Conservation (phyloP, 30 jellyfish, hydroid and myxozoan species). For the Aurelia sp. region DNA sequence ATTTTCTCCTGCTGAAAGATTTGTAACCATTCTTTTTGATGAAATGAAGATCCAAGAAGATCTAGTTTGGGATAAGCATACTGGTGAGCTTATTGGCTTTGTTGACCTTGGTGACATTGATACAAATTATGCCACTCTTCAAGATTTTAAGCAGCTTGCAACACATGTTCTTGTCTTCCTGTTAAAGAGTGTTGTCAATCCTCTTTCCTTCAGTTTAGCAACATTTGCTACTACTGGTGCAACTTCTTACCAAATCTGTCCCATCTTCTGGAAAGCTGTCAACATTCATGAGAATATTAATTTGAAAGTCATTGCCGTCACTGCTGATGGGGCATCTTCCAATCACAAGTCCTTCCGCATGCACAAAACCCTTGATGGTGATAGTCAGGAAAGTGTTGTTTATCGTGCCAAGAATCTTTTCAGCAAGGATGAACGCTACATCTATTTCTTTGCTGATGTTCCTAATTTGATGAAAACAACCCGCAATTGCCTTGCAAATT, state of each 20-base stretch:
- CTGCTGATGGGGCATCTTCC: constrained; percentile 81
- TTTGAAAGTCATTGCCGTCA: constrained; percentile 73
- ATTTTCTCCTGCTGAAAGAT: constrained; percentile 43
- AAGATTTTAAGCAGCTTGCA: constrained; percentile 33
- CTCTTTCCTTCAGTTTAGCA: neutral
- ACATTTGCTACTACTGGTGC: constrained; percentile 41
- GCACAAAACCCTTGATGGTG: constrained; percentile 48
- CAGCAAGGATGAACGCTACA: constrained; percentile 45
- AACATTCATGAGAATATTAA: constrained; percentile 39
- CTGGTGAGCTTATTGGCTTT: constrained; percentile 23
- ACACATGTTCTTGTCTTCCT: constrained; percentile 77
- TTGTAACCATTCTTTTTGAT: constrained; percentile 39
- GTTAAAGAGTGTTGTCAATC: constrained; percentile 55
- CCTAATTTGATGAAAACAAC: constrained; percentile 74
- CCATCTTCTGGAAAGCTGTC: constrained; percentile 74
- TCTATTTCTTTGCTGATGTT: constrained; percentile 65
- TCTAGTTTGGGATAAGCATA: no score
- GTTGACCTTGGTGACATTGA: constrained; percentile 76
- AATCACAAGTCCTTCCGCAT: constrained; percentile 38
- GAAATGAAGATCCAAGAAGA: constrained; percentile 5
- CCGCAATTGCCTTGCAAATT: constrained; percentile 66
- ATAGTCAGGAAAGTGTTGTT: constrained; percentile 33
- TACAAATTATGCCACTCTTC: constrained; percentile 49
- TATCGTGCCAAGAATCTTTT: constrained; percentile 56
- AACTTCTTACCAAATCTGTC: constrained; percentile 66